Base-by-base conservation (phyloP, 2,113 vertebrate species). In the Atherinomorus stipes region DNA sequence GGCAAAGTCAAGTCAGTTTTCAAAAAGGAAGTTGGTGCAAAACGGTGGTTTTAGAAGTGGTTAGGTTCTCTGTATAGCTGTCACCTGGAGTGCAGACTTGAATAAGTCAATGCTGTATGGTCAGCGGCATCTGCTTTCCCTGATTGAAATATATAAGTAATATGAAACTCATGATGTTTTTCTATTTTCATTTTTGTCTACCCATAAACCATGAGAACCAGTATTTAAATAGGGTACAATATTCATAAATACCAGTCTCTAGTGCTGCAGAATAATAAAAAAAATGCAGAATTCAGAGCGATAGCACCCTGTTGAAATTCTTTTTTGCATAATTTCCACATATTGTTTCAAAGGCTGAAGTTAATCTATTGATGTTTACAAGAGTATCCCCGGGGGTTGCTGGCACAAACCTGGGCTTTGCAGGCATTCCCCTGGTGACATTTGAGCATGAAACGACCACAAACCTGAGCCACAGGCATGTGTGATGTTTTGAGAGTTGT, bases 11-110 rank as follows among this genome's bases (percentile, higher is more conserved):
- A 64, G 11, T 22, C 47, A 34, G 31, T 34, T 34, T 34, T 4
- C 7, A 34, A 1, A 4, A 34, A 73, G 63, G 15, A 56, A 59
- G 64, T 59, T 38, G 37, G 66, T 44, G 34, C 21, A 47, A n/a
- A 21, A 38, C 11, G 53, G 26, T 60, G 28, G 8, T 77, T 40
- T 51, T 7, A 22, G 0, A 64, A 23, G 28, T 28, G 21, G n/a
- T 37, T 19, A 7, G 19, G 25, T 34, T 45, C n/a, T 57, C 49
- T 52, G 22, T 40, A 37, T 21, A 47, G 44, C 9, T 37, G 15
- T 42, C 11, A 47, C 16, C 21, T 16, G 15, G 23, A 75, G 11
- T 49, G 26, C 45, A 37, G 11, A 56, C 26, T 6, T 23, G 25
- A 25, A 12, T 15, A 22, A 22, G 19, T 22, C 26, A 31, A 13